Percentiles rank a stretch among this genome's conserved stretches.
These are phyloP conservation scores for Siniperca obscura DNA, from an alignment of 2,797 vertebrate genomes.

Conservation along the genomic window DNA sequence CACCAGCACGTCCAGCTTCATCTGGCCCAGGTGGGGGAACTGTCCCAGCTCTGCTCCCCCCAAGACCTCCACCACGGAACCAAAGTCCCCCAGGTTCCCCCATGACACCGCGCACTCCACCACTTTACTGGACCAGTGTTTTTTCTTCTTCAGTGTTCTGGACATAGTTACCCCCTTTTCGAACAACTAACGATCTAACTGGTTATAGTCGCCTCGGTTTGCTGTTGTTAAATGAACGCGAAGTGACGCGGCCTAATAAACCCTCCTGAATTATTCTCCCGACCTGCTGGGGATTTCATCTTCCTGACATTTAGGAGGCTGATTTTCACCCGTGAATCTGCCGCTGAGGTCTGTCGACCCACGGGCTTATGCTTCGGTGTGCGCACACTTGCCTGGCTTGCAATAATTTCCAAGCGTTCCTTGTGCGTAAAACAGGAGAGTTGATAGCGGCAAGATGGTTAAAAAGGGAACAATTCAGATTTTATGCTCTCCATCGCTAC, in stretches of 20 bases:
- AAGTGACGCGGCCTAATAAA: slow-evolving; percentile 66
- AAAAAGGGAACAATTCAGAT: slow-evolving; percentile 6
- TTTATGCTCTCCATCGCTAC: slow-evolving; percentile 1
- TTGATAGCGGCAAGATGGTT: slow-evolving; percentile 33
- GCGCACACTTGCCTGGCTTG: slow-evolving; percentile 58
- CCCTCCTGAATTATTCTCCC: slow-evolving; percentile 65
- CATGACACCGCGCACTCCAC: slow-evolving; percentile 95
- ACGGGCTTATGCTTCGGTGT: slow-evolving; percentile 39
- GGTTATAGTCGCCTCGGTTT: slow-evolving; percentile 29
- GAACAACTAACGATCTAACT: slow-evolving; percentile 26
- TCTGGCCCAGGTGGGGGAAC: slow-evolving; percentile 87
- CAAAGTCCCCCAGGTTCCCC: slow-evolving; percentile 89
- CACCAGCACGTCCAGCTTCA: slow-evolving; percentile 86
- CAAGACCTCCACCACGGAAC: slow-evolving; percentile 88
- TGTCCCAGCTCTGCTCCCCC: slow-evolving; percentile 92
- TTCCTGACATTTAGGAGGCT: slow-evolving; percentile 48
- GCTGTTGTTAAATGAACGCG: slow-evolving; percentile 56
- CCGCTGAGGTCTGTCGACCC: slow-evolving; percentile 59
- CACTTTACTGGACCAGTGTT: slow-evolving; percentile 96
- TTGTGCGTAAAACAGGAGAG: slow-evolving; percentile 74
- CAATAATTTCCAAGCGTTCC: slow-evolving; percentile 57
- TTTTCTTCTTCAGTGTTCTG: slow-evolving; percentile 96
- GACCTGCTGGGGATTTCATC: slow-evolving; percentile 70
- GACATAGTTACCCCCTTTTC: slow-evolving; percentile 85
- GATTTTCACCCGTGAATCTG: slow-evolving; percentile 30